These are phyloP conservation scores for Drosophila mojavensis DNA, from an alignment of 1,140 invertebrate species.

Conservation along the genomic window DNA sequence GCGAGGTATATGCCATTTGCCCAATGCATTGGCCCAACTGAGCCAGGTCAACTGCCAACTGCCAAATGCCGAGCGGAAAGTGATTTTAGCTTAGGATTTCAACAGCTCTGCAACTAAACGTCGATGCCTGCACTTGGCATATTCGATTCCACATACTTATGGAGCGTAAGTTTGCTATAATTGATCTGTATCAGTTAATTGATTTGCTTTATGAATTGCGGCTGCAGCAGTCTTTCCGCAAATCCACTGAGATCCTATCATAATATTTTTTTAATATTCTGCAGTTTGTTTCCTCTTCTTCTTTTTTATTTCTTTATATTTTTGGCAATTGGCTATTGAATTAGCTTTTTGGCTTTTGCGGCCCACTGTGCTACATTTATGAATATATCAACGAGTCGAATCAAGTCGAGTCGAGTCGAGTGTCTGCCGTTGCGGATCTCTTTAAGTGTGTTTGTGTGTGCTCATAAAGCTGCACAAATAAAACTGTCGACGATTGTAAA, in stretches of 20 bases:
- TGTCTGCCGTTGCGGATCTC: conserved; percentile 49
- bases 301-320: not conserved
- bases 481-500: conserved; percentile 75
- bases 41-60: conserved; percentile 22
- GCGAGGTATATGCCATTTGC: conserved; percentile 12
- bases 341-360: conserved; percentile 67
- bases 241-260: conserved; percentile 27
- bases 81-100: conserved; percentile 37
- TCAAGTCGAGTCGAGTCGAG: conserved; percentile 20
- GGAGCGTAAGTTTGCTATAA: not conserved
- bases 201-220: conserved; percentile 74
- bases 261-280: conserved; percentile 81
- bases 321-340: conserved; percentile 79
- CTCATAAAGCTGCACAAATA: conserved; percentile 78
- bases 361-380: conserved; percentile 80
- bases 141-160: not conserved
- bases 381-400: conserved; percentile 70
- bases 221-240: conserved; percentile 47
- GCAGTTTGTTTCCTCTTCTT: not conserved
- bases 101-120: conserved; percentile 10
- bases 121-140: conserved; percentile 30
- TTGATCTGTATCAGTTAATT: conserved; percentile 63
- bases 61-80: conserved; percentile 24
- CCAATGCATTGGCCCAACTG: conserved; percentile 23
- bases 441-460: conserved; percentile 34